These are phyloP conservation scores for Deilephila porcellus DNA, from an alignment of 2,888 invertebrate genomes.

Conservation along the genomic window DNA sequence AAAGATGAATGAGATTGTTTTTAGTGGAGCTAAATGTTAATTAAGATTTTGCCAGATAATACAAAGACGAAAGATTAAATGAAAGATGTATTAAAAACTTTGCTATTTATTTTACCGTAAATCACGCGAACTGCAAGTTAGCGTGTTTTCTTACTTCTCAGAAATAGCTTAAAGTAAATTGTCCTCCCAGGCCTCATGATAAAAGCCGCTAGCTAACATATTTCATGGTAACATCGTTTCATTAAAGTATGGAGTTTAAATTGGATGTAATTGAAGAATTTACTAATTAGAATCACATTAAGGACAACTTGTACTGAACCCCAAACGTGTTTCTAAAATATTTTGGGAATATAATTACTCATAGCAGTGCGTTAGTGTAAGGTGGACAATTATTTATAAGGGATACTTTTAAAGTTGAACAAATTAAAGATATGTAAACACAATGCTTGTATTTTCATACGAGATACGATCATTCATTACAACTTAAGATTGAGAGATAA, in stretches of 20 bases:
- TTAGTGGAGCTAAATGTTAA: too few relatives aligned
- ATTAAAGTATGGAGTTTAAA: neutral
- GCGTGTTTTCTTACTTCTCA: slow-evolving; percentile 1
- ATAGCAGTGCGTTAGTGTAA: neutral
- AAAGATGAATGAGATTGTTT: too few relatives aligned
- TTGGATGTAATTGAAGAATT: neutral
- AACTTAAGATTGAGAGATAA: neutral
- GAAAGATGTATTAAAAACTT: neutral
- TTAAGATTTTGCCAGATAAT: neutral
- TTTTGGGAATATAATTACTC: neutral
- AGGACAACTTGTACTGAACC: neutral
- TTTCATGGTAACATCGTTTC: neutral
- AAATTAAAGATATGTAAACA: neutral
- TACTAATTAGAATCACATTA: neutral
- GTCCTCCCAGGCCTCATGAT: neutral
- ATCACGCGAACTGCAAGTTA: neutral
- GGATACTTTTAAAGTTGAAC: neutral
- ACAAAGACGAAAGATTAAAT: neutral
- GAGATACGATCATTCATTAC: neutral
- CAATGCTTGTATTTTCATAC: neutral
- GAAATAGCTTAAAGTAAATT: neutral
- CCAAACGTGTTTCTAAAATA: neutral
- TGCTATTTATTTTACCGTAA: slow-evolving; percentile 4
- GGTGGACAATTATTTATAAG: neutral
- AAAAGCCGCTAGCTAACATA: slow-evolving; percentile 5